These are phyloP conservation scores for Ptychobarbus kaznakovi DNA, from an alignment of 2,797 vertebrate genomes.

Conservation along the genomic window DNA sequence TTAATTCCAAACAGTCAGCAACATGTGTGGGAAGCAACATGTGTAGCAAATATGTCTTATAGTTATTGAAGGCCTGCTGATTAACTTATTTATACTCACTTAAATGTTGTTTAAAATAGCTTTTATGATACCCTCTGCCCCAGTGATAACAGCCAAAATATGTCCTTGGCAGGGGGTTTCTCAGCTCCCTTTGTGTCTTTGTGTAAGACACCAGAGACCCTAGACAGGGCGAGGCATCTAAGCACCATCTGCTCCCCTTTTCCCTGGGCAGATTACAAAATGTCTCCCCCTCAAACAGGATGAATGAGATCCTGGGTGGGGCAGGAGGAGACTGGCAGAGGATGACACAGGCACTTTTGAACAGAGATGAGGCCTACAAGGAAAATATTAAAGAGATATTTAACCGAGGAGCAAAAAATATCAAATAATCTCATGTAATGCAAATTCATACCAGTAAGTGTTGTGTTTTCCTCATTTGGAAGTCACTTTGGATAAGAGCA, in stretches of 20 bases:
- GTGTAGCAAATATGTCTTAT: neutral
- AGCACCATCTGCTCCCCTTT: constrained; percentile 63
- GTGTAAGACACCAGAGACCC: constrained; percentile 55
- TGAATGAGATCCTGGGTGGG: constrained; percentile 51
- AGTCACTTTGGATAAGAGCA: neutral
- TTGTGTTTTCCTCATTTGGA: neutral
- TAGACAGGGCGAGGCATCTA: constrained; percentile 51
- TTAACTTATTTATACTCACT: neutral
- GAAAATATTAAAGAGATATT: constrained; percentile 9
- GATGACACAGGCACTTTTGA: constrained; percentile 22
- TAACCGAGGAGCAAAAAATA: neutral
- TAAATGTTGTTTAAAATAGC: neutral
- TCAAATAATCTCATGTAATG: constrained; percentile 8
- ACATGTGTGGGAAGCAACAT: constrained; percentile 18
- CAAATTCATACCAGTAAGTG: neutral
- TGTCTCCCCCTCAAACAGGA: constrained; percentile 43
- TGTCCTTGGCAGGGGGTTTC: constrained; percentile 33
- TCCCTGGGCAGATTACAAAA: constrained; percentile 47
- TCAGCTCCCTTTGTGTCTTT: constrained; percentile 54
- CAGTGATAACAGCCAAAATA: neutral
- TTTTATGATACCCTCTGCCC: neutral
- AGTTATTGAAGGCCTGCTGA: neutral
- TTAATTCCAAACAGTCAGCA: neutral
- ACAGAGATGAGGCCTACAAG: neutral
- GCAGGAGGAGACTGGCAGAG: constrained; percentile 37